Evolutionary conservation across 2,797 vertebrate species (phyloP), one percentile per base, ranked within the genome.

Genomic region (Galago senegalensis): DNA sequence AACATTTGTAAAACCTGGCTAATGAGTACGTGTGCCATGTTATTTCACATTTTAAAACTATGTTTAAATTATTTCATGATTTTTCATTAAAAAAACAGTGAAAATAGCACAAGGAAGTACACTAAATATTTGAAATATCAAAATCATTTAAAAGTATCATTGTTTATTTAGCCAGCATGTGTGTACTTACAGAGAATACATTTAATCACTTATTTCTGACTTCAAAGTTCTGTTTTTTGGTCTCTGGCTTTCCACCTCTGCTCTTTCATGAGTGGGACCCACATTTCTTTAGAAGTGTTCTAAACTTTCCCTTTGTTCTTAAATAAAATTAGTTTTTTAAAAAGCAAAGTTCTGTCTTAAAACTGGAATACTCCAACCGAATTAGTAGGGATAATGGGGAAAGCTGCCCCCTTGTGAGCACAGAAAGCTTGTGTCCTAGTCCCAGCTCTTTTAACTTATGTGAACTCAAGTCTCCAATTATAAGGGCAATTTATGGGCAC

Each of bases 221-320:
- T 94, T 73, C 65, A 67, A 95, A 92, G 27, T 70, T 85, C 60
- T 88, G 17, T 58, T 76, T 88, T 49, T 49, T 49, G 46, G 46
- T 49, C 46, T 13, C 46, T 49, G 46, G 12, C 46, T 49, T 49
- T 49, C 46, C 46, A 49, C 46, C 12, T 49, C 46, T 49, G 46
- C 46, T 49, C 46, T 49, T 49, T 12, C 46, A 49, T 49, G 46
- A 49, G 46, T 49, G 46, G 46, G 46, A 49, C 46, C 46, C 46
- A 49, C 46, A 12, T 49, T 12, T 49, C 46, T 49, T 49, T 49
- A 12, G 46, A 49, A 49, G 46, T 49, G 46, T 49, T 49, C 46
- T 49, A 49, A 49, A 49, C 46, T 49, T 49, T 49, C 46, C 12
- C 46, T 49, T 49, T 49, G 46, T 49, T 49, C 46, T 49, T 49